Evolutionary conservation across 2,113 vertebrate species (phyloP).

Genomic region (Saimiri boliviensis): DNA sequence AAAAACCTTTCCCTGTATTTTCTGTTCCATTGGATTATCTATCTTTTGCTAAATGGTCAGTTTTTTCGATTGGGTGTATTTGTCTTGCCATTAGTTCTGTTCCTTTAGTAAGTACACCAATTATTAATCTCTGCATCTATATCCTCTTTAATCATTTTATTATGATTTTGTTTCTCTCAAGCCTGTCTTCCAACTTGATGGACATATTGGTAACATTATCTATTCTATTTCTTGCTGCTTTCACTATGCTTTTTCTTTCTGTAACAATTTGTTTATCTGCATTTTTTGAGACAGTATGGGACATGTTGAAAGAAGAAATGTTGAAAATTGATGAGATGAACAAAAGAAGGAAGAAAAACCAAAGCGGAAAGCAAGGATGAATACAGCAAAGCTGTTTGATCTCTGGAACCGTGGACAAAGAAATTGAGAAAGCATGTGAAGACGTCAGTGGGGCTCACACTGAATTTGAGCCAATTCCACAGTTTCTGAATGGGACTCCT

Average conservation of each 20-base stretch:
- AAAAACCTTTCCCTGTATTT: background rate
- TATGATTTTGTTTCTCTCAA: background rate
- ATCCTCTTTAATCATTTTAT: background rate
- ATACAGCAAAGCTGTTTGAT: background rate
- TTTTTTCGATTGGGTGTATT: background rate
- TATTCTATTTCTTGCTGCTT: background rate
- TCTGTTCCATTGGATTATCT: background rate
- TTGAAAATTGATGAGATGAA: background rate
- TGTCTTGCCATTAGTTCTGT: background rate
- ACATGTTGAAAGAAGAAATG: background rate
- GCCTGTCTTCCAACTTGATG: background rate
- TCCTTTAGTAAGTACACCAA: background rate
- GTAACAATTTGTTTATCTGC: background rate
- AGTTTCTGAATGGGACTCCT: background rate
- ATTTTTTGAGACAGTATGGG: background rate
- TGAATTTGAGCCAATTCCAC: background rate
- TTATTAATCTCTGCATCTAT: background rate
- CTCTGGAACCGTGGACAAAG: accelerated
- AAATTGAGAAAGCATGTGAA: background rate
- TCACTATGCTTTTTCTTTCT: background rate
- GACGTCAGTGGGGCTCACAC: accelerated
- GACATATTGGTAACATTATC: background rate
- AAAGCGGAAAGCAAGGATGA: background rate
- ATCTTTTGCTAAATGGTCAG: background rate
- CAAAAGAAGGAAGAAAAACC: background rate